Base-by-base conservation (phyloP, 1,140 invertebrate species). In the Anastrepha ludens region DNA sequence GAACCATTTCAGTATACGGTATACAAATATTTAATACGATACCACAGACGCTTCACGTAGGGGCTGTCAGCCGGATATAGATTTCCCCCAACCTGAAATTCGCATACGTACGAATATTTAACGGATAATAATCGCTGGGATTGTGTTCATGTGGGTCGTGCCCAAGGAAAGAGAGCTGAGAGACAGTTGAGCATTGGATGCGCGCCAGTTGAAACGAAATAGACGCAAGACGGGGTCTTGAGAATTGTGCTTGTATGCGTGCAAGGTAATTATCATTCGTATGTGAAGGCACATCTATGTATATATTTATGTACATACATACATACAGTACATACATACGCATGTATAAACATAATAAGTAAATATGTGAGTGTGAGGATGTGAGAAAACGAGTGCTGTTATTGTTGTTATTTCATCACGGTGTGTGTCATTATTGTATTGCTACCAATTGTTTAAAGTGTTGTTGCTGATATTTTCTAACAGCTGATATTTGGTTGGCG, bases 181-280 rank as follows among this genome's bases (percentile, higher is more conserved):
- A 78, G 47, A 8, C 64, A 67, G 64, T 39, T n/a, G 60, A 62
- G n/a, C n/a, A 17, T 67, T 39, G 20, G 64, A 39, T 67, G 29
- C 20, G 64, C 5, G 29, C 6, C 74, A n/a, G 6, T 78, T 47
- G 47, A 78, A 81, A 11, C 8, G 74, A 55, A 8, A 55, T 29
- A 20, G 50, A 50, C 47, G n/a, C 13, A 41, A n/a, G n/a, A 55
- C n/a, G 74, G 74, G 74, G 74, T 81, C 74, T 81, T 81, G 74
- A 81, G 74, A 81, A 55, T 39, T 67, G 64, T 29, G 17, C 13
- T 67, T 67, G 64, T 81, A 41, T 41, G 41, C 70, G n/a, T 4
- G 2, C n/a, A 81, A 81, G 74, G 74, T 81, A 81, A 81, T 81
- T 81, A 81, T 81, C 74, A 81, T 55, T 55, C 20, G 15, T 29